Percentiles rank a stretch among this genome's conserved stretches.
These are phyloP conservation scores for Pteronotus mesoamericanus DNA, from an alignment of 2,797 vertebrate species.

Conservation along the genomic window DNA sequence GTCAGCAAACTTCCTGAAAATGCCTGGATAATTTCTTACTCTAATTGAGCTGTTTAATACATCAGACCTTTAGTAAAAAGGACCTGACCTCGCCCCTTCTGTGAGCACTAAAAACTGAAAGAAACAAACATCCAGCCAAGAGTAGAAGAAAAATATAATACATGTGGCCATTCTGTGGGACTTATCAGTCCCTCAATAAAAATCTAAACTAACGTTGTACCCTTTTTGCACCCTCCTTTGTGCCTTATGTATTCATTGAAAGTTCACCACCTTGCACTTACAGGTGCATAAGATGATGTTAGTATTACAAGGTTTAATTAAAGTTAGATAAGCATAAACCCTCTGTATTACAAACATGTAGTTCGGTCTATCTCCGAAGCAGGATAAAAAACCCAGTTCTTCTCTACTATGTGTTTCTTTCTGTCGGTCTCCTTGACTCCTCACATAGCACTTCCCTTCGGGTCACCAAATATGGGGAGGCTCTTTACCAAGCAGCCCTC, in stretches of 20 bases:
- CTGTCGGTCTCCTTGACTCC: neutral
- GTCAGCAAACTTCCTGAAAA: conserved; percentile 16
- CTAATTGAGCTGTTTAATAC: neutral
- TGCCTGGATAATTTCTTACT: neutral
- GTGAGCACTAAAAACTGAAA: conserved; percentile 59
- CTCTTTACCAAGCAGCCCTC: neutral
- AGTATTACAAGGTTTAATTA: neutral
- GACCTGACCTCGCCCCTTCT: neutral
- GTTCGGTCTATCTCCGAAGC: neutral
- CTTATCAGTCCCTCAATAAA: neutral
- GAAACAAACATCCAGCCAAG: conserved; percentile 39
- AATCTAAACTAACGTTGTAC: neutral
- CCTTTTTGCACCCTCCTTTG: neutral
- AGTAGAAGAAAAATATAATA: conserved; percentile 64
- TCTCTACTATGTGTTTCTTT: neutral
- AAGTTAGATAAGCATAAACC: neutral
- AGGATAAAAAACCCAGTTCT: neutral
- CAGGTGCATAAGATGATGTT: neutral
- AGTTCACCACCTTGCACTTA: neutral
- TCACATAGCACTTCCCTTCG: neutral
- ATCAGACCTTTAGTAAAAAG: neutral
- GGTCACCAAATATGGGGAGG: neutral
- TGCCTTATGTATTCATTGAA: neutral
- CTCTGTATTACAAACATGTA: neutral
- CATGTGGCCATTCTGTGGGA: conserved; percentile 62